Percentiles rank a stretch among this genome's conserved stretches.
Conservation (phyloP, 2,888 invertebrate genomes). For the Xanthorhoe designata region DNA sequence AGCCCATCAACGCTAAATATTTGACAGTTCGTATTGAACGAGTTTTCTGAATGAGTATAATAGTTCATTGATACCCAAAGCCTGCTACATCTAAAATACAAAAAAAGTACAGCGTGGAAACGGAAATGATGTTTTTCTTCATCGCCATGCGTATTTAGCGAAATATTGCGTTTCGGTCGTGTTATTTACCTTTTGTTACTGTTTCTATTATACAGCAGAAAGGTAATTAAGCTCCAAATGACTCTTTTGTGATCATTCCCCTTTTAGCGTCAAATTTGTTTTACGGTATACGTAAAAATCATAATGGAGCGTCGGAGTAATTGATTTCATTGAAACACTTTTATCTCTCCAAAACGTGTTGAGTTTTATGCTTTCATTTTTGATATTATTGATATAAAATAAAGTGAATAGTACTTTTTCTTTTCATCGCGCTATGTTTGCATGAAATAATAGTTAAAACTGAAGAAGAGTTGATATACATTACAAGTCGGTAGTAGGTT, state of each 20-base stretch:
- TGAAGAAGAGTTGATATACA: neutral
- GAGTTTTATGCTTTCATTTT: conserved; percentile 7
- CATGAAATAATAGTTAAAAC: no score
- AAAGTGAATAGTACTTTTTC: neutral
- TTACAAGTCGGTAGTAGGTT: no score
- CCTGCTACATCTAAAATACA: neutral
- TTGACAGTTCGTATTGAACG: no score
- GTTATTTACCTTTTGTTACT: conserved; percentile 53
- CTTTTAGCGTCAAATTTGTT: conserved; percentile 43
- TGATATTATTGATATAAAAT: conserved; percentile 4
- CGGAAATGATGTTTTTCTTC: neutral
- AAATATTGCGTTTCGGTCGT: conserved; percentile 43
- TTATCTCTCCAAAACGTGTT: conserved; percentile 27
- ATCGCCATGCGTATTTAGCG: conserved; percentile 31
- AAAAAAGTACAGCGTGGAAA: neutral
- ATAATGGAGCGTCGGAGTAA: conserved; percentile 37
- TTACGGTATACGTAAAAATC: conserved; percentile 42
- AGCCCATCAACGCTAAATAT: no score
- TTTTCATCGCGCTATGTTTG: neutral
- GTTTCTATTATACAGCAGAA: conserved; percentile 54
- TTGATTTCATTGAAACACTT: conserved; percentile 32
- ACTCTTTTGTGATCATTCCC: conserved; percentile 52
- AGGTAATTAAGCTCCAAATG: conserved; percentile 55
- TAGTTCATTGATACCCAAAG: no score
- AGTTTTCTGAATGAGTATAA: no score